Evolutionary conservation across 2,797 vertebrate species (phyloP), one percentile per base, ranked within the genome.

Genomic region (Sternarchorhynchus goeldii): DNA sequence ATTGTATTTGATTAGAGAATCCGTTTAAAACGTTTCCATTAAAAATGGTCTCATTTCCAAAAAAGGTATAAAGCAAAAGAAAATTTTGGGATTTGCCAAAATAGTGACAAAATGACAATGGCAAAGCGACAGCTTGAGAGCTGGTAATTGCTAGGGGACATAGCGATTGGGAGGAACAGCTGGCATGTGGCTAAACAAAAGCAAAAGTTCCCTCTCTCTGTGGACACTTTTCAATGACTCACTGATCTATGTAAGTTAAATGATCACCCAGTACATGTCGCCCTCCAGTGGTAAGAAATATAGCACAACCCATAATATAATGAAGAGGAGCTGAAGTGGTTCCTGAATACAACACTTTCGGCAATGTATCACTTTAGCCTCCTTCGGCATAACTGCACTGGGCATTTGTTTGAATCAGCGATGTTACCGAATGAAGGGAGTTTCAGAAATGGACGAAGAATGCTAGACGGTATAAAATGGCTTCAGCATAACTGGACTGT

Each of bases 31-130:
- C 41, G 14, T 45, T 45, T 12, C 7, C 41, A 45, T 76, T 67
- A 59, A 17, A 59, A 32, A 50, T 2, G 50, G 21, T 17, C 66
- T 56, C 36, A 2, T 57, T 75, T 57, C n/a, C 53, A 20, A 66
- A 20, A 66, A 3, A 34, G 17, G 20, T 5, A 57, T 53, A 57
- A 45, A 17, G 34, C 0, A 50, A 14, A 70, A 25, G 20, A 62
- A 18, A 41, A 32, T 53, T 69, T 65, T 77, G 53, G 39, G 41
- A 70, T 62, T 25, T 55, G 57, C 21, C 66, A 62, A 34, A 62
- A n/a, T 71, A 64, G 57, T 10, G 8, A 18, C n/a, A 36, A 64
- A 71, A 21, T 77, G 31, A 70, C 20, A 50, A 31, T 53, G 41
- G 31, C 1, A 20, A 70, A 63, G n/a, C 25, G 63, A 31, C 18